Conservation (phyloP, 2,797 vertebrate genomes). For the Artibeus jamaicensis region DNA sequence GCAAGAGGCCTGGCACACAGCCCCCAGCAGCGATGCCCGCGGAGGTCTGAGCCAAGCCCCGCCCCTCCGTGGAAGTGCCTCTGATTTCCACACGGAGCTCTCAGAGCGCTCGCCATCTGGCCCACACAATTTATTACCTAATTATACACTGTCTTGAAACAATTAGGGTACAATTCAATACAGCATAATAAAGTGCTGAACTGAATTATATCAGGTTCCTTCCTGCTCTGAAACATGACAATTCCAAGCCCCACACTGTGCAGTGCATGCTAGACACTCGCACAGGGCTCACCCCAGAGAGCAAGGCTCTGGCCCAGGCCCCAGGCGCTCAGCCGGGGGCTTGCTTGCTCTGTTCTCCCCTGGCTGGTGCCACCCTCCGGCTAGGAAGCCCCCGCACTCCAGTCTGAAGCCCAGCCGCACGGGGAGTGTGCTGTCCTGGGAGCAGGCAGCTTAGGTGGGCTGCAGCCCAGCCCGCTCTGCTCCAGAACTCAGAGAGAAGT, state of each 20-base stretch:
- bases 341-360: neutral
- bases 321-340: too few species aligned
- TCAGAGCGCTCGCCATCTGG: rapidly evolving
- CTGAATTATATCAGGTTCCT: neutral
- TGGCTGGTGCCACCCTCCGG: neutral
- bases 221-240: neutral
- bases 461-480: neutral
- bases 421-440: neutral
- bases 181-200: neutral
- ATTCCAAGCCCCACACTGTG: neutral
- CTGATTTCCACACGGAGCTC: neutral
- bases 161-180: slow-evolving; percentile 33
- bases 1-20: neutral
- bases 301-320: neutral
- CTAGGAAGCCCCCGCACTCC: too few species aligned
- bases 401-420: neutral
- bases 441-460: neutral
- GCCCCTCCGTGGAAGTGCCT: rapidly evolving
- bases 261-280: neutral
- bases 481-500: neutral
- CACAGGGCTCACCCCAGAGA: neutral
- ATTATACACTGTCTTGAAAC: slow-evolving; percentile 20
- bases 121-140: neutral
- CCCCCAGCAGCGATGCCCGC: rapidly evolving
- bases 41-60: neutral